These are phyloP conservation scores for Phallusia fumigata DNA, from an alignment of 23 tunicate genomes.

Conservation along the genomic window DNA sequence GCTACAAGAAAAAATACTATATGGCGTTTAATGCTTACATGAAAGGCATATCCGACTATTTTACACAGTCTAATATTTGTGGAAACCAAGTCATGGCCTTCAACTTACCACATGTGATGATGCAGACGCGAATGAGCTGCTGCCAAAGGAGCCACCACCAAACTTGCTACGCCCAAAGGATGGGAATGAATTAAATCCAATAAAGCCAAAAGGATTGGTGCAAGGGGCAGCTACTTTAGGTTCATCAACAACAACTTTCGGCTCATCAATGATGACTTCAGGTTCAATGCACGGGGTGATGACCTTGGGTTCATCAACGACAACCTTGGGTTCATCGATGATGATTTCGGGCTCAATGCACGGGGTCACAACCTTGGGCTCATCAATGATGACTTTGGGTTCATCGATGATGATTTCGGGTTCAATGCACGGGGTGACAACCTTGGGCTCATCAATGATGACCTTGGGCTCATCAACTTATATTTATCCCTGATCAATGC, in stretches of 20 bases:
- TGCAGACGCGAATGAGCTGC: background rate
- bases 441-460: too few relatives aligned
- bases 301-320: slow-evolving; percentile 3
- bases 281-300: background rate
- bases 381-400: background rate
- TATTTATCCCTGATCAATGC: background rate
- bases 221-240: too few relatives aligned
- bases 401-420: background rate
- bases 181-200: too few relatives aligned
- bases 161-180: background rate
- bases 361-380: background rate
- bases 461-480: too few relatives aligned
- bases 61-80: too few relatives aligned
- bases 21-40: too few relatives aligned
- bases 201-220: too few relatives aligned
- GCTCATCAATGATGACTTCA: background rate
- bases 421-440: background rate
- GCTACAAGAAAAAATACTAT: too few relatives aligned
- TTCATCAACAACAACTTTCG: background rate
- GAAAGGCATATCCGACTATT: too few relatives aligned
- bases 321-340: background rate
- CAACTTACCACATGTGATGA: background rate
- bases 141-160: background rate
- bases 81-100: too few relatives aligned
- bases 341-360: background rate